phyloP scores from a whole-genome alignment of 1,140 invertebrate genomes.

The Leucophenga varia region DNA sequence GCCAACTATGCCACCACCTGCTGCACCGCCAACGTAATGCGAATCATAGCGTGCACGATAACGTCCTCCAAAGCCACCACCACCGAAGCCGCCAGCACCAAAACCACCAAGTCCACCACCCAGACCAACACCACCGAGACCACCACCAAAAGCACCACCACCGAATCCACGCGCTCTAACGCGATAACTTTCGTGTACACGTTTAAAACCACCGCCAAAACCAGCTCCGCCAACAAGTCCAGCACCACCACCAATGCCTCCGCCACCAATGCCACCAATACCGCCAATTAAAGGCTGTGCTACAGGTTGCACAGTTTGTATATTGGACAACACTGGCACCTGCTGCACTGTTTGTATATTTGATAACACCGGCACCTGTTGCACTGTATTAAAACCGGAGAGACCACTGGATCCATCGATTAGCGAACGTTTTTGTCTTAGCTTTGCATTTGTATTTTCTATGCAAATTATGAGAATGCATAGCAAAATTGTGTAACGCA shows the following conservation, averaged over 20 bases:
- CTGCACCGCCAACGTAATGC: constrained; percentile 1
- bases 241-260: constrained; percentile 21
- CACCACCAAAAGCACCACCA: constrained; percentile 18
- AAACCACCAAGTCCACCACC: constrained; percentile 5
- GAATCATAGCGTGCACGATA: constrained; percentile 2
- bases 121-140: constrained; percentile 8
- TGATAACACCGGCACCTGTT: constrained; percentile 25
- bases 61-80: constrained; percentile 19
- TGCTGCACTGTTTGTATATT: constrained; percentile 32
- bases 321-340: constrained; percentile 21
- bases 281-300: constrained; percentile 17
- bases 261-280: constrained; percentile 22
- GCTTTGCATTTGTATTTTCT: no score
- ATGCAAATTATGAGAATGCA: no score
- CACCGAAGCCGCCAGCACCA: constrained; percentile 30
- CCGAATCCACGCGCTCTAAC: constrained; percentile 39
- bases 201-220: constrained; percentile 40
- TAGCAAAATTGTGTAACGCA: no score
- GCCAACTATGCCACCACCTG: constrained; percentile 24
- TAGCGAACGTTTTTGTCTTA: no score
- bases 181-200: constrained; percentile 36
- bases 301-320: constrained; percentile 24
- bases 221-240: constrained; percentile 27
- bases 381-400: constrained; percentile 8
- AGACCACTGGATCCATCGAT: background rate